Conservation (phyloP, 2,113 vertebrate genomes). For the Tetraodon nigroviridis region DNA sequence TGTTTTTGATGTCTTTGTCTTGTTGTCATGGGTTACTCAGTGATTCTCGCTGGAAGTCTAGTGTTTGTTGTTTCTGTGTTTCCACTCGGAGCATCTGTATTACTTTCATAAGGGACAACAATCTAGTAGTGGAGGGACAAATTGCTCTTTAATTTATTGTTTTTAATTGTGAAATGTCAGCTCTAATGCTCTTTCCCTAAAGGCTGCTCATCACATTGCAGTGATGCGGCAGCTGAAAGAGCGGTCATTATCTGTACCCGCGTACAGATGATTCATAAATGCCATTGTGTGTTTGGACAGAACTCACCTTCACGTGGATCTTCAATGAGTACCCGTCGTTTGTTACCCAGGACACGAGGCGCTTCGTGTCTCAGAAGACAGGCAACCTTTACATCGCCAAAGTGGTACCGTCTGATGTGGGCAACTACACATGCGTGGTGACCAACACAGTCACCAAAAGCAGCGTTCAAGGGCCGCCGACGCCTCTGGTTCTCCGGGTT, state of each 20-base stretch:
- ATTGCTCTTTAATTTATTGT: slow-evolving; percentile 51
- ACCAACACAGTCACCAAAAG: slow-evolving; percentile 87
- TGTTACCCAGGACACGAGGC: slow-evolving; percentile 86
- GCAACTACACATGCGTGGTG: slow-evolving; percentile 94
- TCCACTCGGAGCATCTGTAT: slow-evolving; percentile 10
- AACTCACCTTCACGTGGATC: slow-evolving; percentile 92
- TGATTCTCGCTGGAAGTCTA: not conserved
- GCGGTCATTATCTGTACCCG: slow-evolving; percentile 9
- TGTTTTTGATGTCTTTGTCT: too few relatives aligned
- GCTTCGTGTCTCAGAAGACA: slow-evolving; percentile 92
- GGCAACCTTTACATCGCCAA: slow-evolving; percentile 95
- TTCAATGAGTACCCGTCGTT: slow-evolving; percentile 90
- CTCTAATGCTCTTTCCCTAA: slow-evolving; percentile 54
- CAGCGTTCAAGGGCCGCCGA: slow-evolving; percentile 85
- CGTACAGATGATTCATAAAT: slow-evolving; percentile 9
- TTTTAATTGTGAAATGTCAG: slow-evolving; percentile 53
- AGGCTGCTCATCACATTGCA: slow-evolving; percentile 39
- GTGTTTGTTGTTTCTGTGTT: slow-evolving; percentile 7
- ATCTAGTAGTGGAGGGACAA: slow-evolving; percentile 41
- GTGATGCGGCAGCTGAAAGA: slow-evolving; percentile 36
- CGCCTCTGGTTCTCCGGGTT: slow-evolving; percentile 83
- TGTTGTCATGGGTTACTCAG: too few relatives aligned
- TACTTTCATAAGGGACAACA: slow-evolving; percentile 30
- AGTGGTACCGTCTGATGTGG: slow-evolving; percentile 88
- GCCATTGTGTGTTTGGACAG: slow-evolving; percentile 65